Evolutionary conservation across 2,888 invertebrate genomes (phyloP), one percentile per base, ranked within the genome.

Genomic region (Lasioglossum leucozonium): DNA sequence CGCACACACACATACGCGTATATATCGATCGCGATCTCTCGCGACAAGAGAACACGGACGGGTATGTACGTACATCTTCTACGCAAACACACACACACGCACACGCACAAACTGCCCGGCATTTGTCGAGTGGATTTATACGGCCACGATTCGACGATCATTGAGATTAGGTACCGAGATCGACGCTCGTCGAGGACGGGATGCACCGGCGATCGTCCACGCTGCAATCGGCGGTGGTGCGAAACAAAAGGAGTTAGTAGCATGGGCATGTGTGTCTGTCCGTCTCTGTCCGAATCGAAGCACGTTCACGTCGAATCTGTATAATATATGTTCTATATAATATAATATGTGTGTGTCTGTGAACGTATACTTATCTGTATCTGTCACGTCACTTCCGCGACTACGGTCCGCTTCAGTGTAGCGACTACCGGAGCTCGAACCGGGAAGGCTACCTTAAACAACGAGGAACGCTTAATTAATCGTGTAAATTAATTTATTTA

Each of bases 181-280:
- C 84, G 89, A 85, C 82, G 84, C 86, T 82, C 86, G 83, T 87
- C 90, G 87, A 89, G 81, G 88, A 76, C 87, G 79, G 86, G 90
- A 86, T 88, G 85, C 89, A 87, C 80, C 87, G 85, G 78, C 87
- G 87, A 89, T 87, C 89, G 86, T 90, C 87, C 84, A 72, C 87
- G 76, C 85, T 89, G 87, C 83, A 88, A 88, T 84, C 84, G 88
- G 86, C 87, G 85, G 77, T 85, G 85, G 77, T 85, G 85, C 81
- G 79, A 86, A 72, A 86, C 76, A 72, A 71, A 71, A 87, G 87
- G 86, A 89, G 91, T 93, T 92, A 91, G 92, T 93, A 91, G 93
- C 93, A 93, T 93, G 93, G 89, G 92, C 93, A 93, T 93, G 93
- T 85, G 88, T 92, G 91, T 93, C 87, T 91, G 88, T 93, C 91